These are phyloP conservation scores for Mellilla xanthometata DNA, from an alignment of 2,888 invertebrate species.

Conservation along the genomic window DNA sequence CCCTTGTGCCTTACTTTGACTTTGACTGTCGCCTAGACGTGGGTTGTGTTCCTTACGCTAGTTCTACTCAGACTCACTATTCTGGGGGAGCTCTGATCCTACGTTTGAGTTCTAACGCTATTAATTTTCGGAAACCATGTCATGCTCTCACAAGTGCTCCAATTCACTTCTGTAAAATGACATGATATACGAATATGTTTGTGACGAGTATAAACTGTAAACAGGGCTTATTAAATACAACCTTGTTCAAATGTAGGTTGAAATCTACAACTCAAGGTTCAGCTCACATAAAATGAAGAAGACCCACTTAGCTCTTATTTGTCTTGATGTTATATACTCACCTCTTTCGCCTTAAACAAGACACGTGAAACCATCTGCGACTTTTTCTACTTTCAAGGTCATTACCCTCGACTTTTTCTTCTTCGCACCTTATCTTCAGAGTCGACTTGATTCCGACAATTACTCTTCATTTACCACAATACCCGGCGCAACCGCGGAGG, in stretches of 20 bases:
- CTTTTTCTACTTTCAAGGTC: constrained; percentile 9
- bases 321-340: too few relatives aligned
- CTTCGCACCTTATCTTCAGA: constrained; percentile 31
- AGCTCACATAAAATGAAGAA: too few relatives aligned
- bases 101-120: background rate
- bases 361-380: background rate
- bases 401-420: constrained; percentile 16
- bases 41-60: constrained; percentile 1
- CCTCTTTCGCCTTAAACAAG: too few relatives aligned
- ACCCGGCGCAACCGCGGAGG: constrained; percentile 40
- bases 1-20: constrained; percentile 24
- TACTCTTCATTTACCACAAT: constrained; percentile 50
- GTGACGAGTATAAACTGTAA: too few relatives aligned
- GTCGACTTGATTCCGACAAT: constrained; percentile 43
- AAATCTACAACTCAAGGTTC: too few relatives aligned
- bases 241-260: too few relatives aligned
- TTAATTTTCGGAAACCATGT: too few relatives aligned
- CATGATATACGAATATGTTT: too few relatives aligned
- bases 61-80: background rate
- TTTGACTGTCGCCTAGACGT: constrained; percentile 8
- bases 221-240: too few relatives aligned
- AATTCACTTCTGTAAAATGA: too few relatives aligned
- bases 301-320: too few relatives aligned
- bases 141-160: too few relatives aligned
- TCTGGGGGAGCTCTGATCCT: background rate